These are phyloP conservation scores for Pantala flavescens DNA, from an alignment of 1,140 invertebrate species.

Conservation along the genomic window DNA sequence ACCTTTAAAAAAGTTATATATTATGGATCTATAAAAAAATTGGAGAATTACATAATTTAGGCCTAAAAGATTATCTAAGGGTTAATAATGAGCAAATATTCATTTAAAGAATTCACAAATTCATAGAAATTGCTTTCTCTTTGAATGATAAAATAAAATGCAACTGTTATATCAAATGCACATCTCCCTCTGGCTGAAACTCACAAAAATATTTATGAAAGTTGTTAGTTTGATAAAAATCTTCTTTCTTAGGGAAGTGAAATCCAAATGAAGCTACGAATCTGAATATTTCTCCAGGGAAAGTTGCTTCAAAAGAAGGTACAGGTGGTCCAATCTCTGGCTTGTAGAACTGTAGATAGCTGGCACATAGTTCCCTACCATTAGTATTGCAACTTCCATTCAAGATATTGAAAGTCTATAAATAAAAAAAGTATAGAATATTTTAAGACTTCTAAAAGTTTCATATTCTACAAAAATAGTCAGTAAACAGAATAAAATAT, in stretches of 20 bases:
- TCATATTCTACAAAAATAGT: no score
- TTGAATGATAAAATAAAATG: no score
- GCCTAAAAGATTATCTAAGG: no score
- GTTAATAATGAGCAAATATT: no score
- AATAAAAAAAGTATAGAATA: background rate
- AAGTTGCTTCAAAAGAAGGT: background rate
- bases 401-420: background rate
- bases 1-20: no score
- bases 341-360: background rate
- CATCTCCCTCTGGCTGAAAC: background rate
- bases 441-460: no score
- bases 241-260: background rate
- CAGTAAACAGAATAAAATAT: no score
- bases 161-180: no score
- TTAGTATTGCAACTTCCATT: background rate
- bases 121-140: no score
- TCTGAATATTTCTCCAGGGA: background rate
- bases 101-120: no score
- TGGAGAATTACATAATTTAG: no score
- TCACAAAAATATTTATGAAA: background rate
- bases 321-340: background rate
- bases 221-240: background rate
- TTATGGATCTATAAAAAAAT: no score
- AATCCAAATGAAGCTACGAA: background rate
- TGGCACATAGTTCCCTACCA: background rate